A percentile compares a stretch with the other conserved stretches of the same genome.
Conservation (phyloP, 2,797 vertebrate genomes). For the Nothura maculosa region DNA sequence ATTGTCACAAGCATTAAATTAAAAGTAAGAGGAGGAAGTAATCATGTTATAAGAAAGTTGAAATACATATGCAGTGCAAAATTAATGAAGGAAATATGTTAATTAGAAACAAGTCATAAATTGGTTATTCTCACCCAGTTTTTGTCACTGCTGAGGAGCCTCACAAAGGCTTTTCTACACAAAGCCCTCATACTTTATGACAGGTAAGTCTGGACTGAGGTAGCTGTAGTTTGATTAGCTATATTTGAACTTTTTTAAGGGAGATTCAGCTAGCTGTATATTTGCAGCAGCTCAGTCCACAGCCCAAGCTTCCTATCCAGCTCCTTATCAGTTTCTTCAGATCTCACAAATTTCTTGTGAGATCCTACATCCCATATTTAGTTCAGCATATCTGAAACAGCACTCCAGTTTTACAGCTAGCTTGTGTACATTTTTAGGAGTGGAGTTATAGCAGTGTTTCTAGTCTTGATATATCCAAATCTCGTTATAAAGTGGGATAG, state of each 20-base stretch:
- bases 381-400: slow-evolving; percentile 8
- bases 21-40: neutral
- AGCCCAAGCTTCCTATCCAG: slow-evolving; percentile 7
- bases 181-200: neutral
- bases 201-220: neutral
- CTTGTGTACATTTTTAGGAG: neutral
- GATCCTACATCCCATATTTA: neutral
- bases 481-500: neutral
- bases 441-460: neutral
- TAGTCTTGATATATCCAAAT: neutral
- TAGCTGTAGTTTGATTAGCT: neutral
- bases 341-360: slow-evolving; percentile 25
- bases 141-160: neutral
- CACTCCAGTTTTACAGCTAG: neutral
- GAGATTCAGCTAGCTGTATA: neutral
- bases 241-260: neutral
- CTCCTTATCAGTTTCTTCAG: slow-evolving; percentile 47
- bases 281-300: neutral
- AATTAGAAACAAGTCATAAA: neutral
- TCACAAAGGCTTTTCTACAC: neutral
- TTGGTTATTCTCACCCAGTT: neutral
- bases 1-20: rapidly evolving
- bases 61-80: neutral
- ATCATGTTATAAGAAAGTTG: neutral
- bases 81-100: neutral